Conservation (phyloP, 2,797 vertebrate species). For the Dendrocincla fuliginosa region DNA sequence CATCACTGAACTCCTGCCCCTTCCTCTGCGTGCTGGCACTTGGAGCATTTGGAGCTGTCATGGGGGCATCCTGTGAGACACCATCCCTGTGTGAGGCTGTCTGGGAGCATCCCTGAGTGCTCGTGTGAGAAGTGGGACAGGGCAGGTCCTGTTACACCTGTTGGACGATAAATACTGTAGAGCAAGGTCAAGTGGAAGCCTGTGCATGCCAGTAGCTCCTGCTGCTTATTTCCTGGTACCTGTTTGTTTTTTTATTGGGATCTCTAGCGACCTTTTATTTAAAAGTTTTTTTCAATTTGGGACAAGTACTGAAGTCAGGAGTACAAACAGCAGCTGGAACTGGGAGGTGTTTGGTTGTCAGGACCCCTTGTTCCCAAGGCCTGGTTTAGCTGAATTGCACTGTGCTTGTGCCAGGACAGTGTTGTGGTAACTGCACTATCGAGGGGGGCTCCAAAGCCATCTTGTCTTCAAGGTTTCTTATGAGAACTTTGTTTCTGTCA, state of each 20-base stretch:
- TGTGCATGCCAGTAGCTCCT: neutral
- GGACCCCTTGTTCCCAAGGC: neutral
- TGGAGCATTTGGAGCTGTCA: neutral
- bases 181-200: neutral
- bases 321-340: neutral
- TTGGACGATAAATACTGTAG: neutral
- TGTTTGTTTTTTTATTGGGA: neutral
- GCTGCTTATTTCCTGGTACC: neutral
- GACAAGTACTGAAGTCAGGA: neutral
- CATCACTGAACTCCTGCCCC: neutral
- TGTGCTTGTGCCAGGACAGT: neutral
- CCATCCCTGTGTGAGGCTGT: neutral
- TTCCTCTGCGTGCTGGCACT: neutral
- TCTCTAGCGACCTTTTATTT: neutral
- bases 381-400: neutral
- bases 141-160: neutral
- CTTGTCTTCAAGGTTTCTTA: neutral
- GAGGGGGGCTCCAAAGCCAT: neutral
- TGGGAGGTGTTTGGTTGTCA: neutral
- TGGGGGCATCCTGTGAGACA: neutral
- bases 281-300: neutral
- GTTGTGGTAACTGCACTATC: neutral
- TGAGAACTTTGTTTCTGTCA: neutral
- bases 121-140: neutral
- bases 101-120: neutral